A percentile compares a stretch with the other conserved stretches of the same genome.
Evolutionary conservation across 2,113 vertebrate species (phyloP).

Genomic region (Micromys minutus): DNA sequence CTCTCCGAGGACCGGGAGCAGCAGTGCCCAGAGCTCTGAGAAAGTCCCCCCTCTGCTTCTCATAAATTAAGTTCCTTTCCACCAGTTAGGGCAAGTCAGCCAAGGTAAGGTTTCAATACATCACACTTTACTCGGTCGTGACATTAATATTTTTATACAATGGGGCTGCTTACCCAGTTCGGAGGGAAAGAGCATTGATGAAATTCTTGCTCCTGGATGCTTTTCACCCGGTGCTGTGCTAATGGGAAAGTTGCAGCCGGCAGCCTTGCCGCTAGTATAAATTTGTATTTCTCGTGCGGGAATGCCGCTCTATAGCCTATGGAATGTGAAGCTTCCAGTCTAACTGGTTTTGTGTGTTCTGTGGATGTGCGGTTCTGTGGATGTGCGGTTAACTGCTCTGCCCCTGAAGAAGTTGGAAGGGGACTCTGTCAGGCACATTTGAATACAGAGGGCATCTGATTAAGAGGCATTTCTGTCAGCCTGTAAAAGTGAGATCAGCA

Average conservation of each 20-base stretch:
- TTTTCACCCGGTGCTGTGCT: conserved; percentile 34
- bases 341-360: conserved; percentile 47
- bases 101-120: conserved; percentile 86
- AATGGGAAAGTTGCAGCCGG: conserved; percentile 77
- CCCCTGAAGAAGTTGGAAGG: conserved; percentile 77
- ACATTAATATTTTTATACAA: conserved; percentile 59
- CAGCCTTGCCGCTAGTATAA: conserved; percentile 16
- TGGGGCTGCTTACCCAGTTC: conserved; percentile 58
- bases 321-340: conserved; percentile 43
- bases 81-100: conserved; percentile 87
- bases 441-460: not conserved
- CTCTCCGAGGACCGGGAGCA: conserved; percentile 83
- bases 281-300: conserved; percentile 50
- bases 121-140: conserved; percentile 76
- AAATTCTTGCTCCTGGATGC: conserved; percentile 15
- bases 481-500: not conserved
- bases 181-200: conserved; percentile 40
- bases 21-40: conserved; percentile 79
- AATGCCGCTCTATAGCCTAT: conserved; percentile 36
- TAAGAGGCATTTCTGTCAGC: not conserved
- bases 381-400: conserved; percentile 56
- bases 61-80: conserved; percentile 83
- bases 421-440: conserved; percentile 58
- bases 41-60: conserved; percentile 80
- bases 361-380: conserved; percentile 67